Conservation (phyloP, 2,113 vertebrate species). For the Pelodiscus sinensis region DNA sequence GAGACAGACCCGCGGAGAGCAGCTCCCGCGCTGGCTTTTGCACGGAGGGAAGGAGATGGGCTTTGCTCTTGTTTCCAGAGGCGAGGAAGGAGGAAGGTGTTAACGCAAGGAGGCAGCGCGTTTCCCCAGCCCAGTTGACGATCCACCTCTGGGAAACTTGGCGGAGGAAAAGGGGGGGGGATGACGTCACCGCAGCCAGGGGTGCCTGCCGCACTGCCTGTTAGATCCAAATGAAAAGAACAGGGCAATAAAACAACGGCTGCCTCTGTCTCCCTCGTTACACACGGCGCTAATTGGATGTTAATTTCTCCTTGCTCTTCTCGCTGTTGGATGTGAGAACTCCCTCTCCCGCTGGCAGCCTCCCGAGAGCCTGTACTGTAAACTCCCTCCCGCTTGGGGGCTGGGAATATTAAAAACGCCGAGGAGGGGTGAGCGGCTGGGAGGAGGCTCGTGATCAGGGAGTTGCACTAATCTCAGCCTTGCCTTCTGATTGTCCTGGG, state of each 20-base stretch:
- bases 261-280: slow-evolving; percentile 77
- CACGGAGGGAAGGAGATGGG: slow-evolving; percentile 55
- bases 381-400: slow-evolving; percentile 63
- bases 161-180: slow-evolving; percentile 7
- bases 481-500: slow-evolving; percentile 67
- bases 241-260: slow-evolving; percentile 78
- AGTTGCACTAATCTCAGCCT: slow-evolving; percentile 60
- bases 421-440: slow-evolving; percentile 45
- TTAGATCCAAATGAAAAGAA: slow-evolving; percentile 75
- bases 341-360: slow-evolving; percentile 67
- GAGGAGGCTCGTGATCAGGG: slow-evolving; percentile 38
- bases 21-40: slow-evolving; percentile 4
- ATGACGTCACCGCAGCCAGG: slow-evolving; percentile 72
- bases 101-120: not conserved
- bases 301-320: slow-evolving; percentile 79
- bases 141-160: slow-evolving; percentile 46
- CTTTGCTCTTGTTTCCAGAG: slow-evolving; percentile 9
- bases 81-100: not conserved
- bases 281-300: slow-evolving; percentile 78
- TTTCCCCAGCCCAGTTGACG: not conserved
- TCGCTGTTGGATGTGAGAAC: slow-evolving; percentile 73
- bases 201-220: slow-evolving; percentile 76
- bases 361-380: slow-evolving; percentile 50
- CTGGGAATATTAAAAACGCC: slow-evolving; percentile 64
- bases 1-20: not conserved